These are phyloP conservation scores for Bombylius discolor DNA, from an alignment of 2,888 invertebrate species.

Conservation along the genomic window DNA sequence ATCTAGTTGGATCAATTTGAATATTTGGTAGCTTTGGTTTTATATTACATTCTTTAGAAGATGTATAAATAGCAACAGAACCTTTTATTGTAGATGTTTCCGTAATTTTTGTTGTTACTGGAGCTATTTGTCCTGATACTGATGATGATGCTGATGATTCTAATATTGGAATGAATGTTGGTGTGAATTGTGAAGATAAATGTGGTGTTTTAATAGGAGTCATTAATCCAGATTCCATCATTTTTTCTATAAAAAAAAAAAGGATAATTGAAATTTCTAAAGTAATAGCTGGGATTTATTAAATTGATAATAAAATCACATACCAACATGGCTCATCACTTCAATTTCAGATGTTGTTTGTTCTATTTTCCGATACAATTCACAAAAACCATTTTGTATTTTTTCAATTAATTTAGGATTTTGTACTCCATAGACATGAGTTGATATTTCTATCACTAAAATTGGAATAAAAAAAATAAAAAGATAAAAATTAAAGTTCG, in stretches of 20 bases:
- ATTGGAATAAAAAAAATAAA: too few species aligned
- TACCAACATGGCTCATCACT: constrained; percentile 34
- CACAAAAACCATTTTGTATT: constrained; percentile 48
- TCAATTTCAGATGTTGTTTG: constrained; percentile 33
- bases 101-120: too few species aligned
- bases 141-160: background rate
- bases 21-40: constrained; percentile 14
- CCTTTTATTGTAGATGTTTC: too few species aligned
- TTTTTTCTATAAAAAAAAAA: constrained; percentile 32
- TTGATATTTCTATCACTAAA: constrained; percentile 69
- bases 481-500: too few species aligned
- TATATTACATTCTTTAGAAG: background rate
- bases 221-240: constrained; percentile 39
- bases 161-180: background rate
- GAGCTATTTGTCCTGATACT: background rate
- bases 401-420: constrained; percentile 43
- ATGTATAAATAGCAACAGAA: background rate
- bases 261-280: background rate
- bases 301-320: constrained; percentile 7
- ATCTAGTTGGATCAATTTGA: constrained; percentile 22
- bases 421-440: constrained; percentile 59
- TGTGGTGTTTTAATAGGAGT: constrained; percentile 41
- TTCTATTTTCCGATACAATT: constrained; percentile 41
- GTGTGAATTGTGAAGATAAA: constrained; percentile 9
- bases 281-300: background rate